These are phyloP conservation scores for Lithophane ornitopus DNA, from an alignment of 2,888 invertebrate genomes.

Conservation along the genomic window DNA sequence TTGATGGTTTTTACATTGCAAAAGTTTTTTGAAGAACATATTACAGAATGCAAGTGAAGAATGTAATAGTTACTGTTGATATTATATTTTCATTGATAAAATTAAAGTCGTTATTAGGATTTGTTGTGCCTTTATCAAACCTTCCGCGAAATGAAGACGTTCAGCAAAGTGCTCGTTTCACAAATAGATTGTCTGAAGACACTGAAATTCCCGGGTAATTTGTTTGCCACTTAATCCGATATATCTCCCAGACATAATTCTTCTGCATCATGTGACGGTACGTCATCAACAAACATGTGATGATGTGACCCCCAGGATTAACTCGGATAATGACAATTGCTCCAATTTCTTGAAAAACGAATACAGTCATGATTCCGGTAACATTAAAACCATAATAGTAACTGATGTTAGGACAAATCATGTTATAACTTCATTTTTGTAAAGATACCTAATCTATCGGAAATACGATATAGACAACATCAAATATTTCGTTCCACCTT, in stretches of 20 bases:
- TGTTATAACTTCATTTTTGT: not conserved
- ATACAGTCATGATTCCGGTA: slow-evolving; percentile 7
- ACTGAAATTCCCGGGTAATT: slow-evolving; percentile 8
- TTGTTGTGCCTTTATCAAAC: not conserved
- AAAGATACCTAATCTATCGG: not conserved
- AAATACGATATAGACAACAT: slow-evolving; percentile 20
- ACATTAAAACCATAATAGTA: not conserved
- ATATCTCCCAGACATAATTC: slow-evolving; percentile 27
- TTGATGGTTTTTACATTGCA: not conserved
- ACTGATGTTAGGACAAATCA: not conserved
- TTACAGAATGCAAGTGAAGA: not conserved
- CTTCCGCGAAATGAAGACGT: not conserved
- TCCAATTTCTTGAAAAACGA: slow-evolving; percentile 27
- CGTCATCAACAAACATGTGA: slow-evolving; percentile 30
- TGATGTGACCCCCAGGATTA: slow-evolving; percentile 30
- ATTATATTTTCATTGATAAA: not conserved
- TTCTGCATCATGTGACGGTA: slow-evolving; percentile 49
- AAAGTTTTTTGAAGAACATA: not conserved
- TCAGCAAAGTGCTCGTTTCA: not conserved
- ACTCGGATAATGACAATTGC: slow-evolving; percentile 29
- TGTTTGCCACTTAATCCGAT: slow-evolving; percentile 32
- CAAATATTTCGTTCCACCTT: not conserved
- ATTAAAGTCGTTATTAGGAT: not conserved
- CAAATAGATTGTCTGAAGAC: slow-evolving; percentile 2
- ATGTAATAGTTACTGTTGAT: not conserved